Base-by-base conservation (phyloP, 1,140 invertebrate species). In the Ericerus pela region DNA sequence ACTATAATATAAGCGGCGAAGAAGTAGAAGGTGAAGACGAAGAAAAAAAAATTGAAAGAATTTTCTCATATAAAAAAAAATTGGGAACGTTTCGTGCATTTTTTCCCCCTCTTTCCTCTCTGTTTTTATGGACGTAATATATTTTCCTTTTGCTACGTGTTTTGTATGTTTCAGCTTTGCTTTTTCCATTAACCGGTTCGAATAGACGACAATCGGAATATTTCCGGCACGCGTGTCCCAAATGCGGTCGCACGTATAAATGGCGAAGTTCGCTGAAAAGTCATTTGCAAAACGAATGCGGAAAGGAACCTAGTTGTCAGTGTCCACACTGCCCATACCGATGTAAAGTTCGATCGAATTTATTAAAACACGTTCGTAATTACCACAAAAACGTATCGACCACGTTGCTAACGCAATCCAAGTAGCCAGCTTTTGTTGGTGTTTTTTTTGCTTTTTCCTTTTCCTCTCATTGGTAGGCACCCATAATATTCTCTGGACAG, bases 251-350 rank as follows among this genome's bases (percentile, higher is more conserved):
- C 62, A 74, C 75, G 12, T 83, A 83, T 66, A 75, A 75, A 18
- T 72, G 70, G 55, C 77, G 75, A 18, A 72, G 75, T 62, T 79
- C 79, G 59, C 68, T 80, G 31, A 76, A 75, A 60, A 74, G 79
- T 6, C 80, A 82, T 67, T 70, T 78, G 58, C 75, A 75, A 36
- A 60, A 62, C 22, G 62, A 63, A 51, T 69, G 67, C 52, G 62
- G 63, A 22, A 65, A 67, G 57, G 63, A 61, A 36, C 59, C 59
- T n/a, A 55, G 56, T 27, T 62, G 60, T 51, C 20, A 53, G 11
- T 63, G 62, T 33, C 73, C 76, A 20, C 68, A 71, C 41, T 79
- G 77, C 36, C 56, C 62, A 1, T 62, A 63, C 47, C 41, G 57
- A 14, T 60, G 56, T 30, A 63, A 63, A 43, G 58, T 62, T 4